phyloP scores from a whole-genome alignment of 2,888 invertebrate species.

The Acleris literana region DNA sequence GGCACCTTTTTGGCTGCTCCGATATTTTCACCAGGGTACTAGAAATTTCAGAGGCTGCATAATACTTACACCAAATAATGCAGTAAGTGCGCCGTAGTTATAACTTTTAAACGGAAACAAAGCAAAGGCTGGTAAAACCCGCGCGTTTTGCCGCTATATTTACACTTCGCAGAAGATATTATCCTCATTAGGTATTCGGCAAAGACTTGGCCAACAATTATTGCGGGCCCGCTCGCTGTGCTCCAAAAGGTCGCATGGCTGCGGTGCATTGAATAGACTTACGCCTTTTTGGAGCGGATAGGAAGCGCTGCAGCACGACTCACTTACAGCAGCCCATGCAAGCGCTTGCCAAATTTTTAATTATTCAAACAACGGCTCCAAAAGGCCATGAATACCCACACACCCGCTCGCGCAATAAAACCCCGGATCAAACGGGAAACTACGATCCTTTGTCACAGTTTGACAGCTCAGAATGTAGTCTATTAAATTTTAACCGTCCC shows the following conservation, averaged over 20 bases:
- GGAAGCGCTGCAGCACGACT: constrained; percentile 18
- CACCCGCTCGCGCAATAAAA: constrained; percentile 44
- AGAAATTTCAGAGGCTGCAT: no score
- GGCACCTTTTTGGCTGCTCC: no score
- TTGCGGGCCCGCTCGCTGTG: constrained; percentile 1
- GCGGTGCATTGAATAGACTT: background rate
- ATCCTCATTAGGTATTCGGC: constrained; percentile 36
- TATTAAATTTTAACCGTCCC: constrained; percentile 73
- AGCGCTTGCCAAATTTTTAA: constrained; percentile 47
- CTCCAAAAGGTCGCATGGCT: constrained; percentile 8
- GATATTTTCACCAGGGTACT: no score
- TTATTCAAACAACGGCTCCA: constrained; percentile 59
- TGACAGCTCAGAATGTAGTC: constrained; percentile 66
- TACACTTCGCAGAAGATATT: constrained; percentile 35
- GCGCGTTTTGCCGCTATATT: constrained; percentile 26
- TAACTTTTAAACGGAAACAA: constrained; percentile 17
- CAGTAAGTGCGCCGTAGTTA: constrained; percentile 3
- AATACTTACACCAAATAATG: background rate
- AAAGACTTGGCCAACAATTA: constrained; percentile 33
- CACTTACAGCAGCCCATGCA: constrained; percentile 25
- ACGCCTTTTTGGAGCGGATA: background rate
- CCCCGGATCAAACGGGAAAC: constrained; percentile 42
- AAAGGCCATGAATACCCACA: constrained; percentile 48
- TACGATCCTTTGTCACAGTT: constrained; percentile 54
- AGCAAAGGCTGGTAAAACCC: constrained; percentile 16